A percentile compares a stretch with the other conserved stretches of the same genome.
Conservation (phyloP, 2,797 vertebrate genomes). For the Dallia pectoralis region DNA sequence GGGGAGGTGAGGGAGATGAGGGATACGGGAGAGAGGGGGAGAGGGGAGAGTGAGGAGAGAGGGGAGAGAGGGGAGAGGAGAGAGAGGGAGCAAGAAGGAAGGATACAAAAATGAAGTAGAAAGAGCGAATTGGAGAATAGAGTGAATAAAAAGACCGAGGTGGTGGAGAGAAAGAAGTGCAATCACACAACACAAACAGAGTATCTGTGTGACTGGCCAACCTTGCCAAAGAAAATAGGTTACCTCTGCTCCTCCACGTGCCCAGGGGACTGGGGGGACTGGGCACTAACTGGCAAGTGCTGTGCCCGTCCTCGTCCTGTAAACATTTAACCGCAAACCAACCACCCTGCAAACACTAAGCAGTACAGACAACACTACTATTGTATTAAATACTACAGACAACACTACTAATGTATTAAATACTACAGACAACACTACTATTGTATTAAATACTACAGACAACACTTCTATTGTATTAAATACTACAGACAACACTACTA, state of each 20-base stretch:
- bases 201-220: conserved; percentile 63
- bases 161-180: conserved; percentile 47
- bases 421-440: too few species aligned
- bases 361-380: conserved; percentile 24
- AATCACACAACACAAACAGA: conserved; percentile 55
- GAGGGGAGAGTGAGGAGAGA: not conserved
- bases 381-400: not conserved
- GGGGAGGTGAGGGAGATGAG: too few species aligned
- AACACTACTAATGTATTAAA: conserved; percentile 3
- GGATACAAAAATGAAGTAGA: not conserved
- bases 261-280: conserved; percentile 57
- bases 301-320: conserved; percentile 54
- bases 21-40: conserved; percentile 12
- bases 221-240: conserved; percentile 76
- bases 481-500: too few species aligned
- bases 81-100: conserved; percentile 9
- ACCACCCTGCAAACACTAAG: conserved; percentile 37
- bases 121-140: not conserved
- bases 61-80: not conserved
- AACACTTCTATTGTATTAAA: too few species aligned
- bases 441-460: too few species aligned
- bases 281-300: conserved; percentile 43
- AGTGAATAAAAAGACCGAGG: not conserved
- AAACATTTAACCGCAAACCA: conserved; percentile 60
- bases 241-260: conserved; percentile 60